A percentile compares a stretch with the other conserved stretches of the same genome.
Conservation (phyloP, 2,113 vertebrate species). For the Chloebia gouldiae region DNA sequence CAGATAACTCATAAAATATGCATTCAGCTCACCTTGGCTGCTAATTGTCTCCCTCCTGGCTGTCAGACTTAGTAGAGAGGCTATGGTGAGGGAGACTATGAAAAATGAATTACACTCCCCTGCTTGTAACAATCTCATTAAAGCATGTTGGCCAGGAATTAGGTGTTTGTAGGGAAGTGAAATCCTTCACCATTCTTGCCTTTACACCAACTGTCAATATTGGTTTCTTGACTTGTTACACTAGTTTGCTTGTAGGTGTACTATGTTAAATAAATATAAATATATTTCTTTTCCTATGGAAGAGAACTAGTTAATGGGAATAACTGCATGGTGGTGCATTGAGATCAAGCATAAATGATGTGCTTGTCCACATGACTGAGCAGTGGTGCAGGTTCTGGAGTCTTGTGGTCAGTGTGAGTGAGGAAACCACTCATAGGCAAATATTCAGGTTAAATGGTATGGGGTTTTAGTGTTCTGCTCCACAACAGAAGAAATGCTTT, state of each 20-base stretch:
- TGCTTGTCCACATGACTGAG: not conserved
- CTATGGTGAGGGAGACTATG: not conserved
- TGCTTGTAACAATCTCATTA: not conserved
- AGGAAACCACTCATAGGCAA: not conserved
- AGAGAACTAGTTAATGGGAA: not conserved
- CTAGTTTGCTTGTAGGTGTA: not conserved
- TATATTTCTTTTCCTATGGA: not conserved
- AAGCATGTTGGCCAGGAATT: not conserved
- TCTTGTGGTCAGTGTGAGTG: not conserved
- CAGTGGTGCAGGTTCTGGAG: not conserved
- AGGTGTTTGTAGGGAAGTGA: not conserved
- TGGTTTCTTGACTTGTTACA: not conserved
- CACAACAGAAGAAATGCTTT: not conserved
- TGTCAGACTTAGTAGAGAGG: slow-evolving; percentile 1
- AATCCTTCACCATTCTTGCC: not conserved
- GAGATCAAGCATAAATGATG: not conserved
- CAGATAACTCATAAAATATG: not conserved
- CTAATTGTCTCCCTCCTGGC: slow-evolving; percentile 5
- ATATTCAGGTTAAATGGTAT: not conserved
- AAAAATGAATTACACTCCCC: not conserved
- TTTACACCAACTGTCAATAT: not conserved
- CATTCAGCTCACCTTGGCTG: not conserved
- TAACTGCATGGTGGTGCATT: not conserved
- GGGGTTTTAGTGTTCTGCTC: not conserved
- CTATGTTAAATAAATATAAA: not conserved